Evolutionary conservation across 2,888 invertebrate species (phyloP), one percentile per base, ranked within the genome.

Genomic region (Erebia palarica): DNA sequence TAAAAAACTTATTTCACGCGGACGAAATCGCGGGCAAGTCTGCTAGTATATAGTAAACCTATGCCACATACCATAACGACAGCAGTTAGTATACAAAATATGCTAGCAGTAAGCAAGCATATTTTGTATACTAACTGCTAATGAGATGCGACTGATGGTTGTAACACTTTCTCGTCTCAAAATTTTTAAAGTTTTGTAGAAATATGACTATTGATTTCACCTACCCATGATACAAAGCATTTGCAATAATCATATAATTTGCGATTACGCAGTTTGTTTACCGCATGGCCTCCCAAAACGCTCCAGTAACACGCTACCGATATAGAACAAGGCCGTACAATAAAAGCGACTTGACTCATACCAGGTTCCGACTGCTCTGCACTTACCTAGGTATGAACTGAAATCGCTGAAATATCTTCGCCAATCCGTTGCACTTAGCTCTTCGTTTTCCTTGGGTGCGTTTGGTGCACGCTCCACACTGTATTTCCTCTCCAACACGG

Each of bases 401-500:
- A 93, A 94, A 83, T 94, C 93, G 57, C 84, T 85, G 82, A 93
- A 94, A 83, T 94, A 93, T 76, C 85, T 87, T 83, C 87, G 89
- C 94, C 94, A 94, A 77, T 93, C 92, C 63, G 88, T 82, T 27
- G 89, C 84, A 72, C 82, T 84, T 76, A 90, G 79, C 73, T 92
- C 90, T 5, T 91, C 88, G 51, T 89, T 89, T 73, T 81, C 84
- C 66, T 84, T 80, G 11, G 89, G 90, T 65, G 84, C 86, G 72
- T 89, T 80, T 11, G 89, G 90, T 64, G 84, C 86, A 72, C 90
- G 85, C 70, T 91, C 89, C 59, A 85, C 91, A 84, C 90, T 93
- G 83, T 94, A 94, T 77, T 94, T 94, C 76, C 94, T 88, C 78
- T 95, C 94, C 74, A 94, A 93, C 76, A 94, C 94, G 75, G 95